These are phyloP conservation scores for Acyrthosiphon pisum DNA, from an alignment of 1,140 invertebrate genomes.

Conservation along the genomic window DNA sequence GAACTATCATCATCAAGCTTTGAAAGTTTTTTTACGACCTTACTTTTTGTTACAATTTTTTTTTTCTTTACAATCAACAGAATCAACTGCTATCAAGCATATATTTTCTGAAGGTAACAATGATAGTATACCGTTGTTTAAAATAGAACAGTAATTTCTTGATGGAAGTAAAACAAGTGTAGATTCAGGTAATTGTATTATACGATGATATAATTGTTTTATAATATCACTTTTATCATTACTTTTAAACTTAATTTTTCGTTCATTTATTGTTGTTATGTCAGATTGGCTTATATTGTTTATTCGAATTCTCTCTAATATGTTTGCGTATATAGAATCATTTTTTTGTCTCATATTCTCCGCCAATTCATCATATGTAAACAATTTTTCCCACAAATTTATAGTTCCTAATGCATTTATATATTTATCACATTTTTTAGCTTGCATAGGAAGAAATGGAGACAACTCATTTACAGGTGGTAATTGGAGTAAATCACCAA, in stretches of 20 bases:
- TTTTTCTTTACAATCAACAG: background rate
- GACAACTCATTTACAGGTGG: too few species aligned
- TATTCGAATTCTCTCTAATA: too few species aligned
- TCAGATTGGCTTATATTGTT: too few species aligned
- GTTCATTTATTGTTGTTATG: too few species aligned
- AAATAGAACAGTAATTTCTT: background rate
- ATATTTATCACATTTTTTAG: too few species aligned
- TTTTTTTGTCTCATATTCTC: too few species aligned
- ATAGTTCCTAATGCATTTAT: too few species aligned
- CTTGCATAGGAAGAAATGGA: too few species aligned
- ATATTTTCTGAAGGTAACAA: background rate
- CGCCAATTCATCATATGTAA: too few species aligned
- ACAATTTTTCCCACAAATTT: too few species aligned
- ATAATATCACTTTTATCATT: background rate
- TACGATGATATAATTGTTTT: background rate
- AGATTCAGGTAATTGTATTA: background rate
- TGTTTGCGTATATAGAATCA: too few species aligned
- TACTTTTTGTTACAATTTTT: background rate
- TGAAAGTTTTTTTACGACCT: background rate
- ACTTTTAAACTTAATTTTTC: background rate
- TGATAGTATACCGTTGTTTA: background rate
- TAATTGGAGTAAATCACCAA: too few species aligned
- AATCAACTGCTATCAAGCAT: background rate
- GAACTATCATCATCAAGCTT: background rate
- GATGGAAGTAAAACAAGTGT: background rate